Evolutionary conservation across 2,113 vertebrate genomes (phyloP).

Genomic region (Lepisosteus osseus): DNA sequence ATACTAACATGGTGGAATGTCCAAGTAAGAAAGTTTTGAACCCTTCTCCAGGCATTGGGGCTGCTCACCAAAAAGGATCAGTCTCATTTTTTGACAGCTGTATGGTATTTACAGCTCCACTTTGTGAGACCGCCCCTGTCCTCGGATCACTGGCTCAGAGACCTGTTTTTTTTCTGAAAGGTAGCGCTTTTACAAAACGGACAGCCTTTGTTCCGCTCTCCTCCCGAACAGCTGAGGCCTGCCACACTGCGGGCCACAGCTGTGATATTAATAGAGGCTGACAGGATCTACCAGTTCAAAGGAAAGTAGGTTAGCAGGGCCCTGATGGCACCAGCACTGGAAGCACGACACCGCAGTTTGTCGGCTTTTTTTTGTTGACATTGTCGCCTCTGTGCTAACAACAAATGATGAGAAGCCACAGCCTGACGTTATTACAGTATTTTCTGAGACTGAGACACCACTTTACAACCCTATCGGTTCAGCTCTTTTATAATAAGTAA

Average conservation of each 20-base stretch:
- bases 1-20: too few relatives aligned
- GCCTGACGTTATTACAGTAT: not conserved
- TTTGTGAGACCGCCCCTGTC: not conserved
- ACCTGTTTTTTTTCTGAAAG: not conserved
- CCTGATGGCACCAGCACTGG: conserved; percentile 2
- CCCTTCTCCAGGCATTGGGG: too few relatives aligned
- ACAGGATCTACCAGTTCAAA: conserved; percentile 24
- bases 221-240: not conserved
- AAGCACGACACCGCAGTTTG: conserved; percentile 2
- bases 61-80: too few relatives aligned
- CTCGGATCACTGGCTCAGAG: not conserved
- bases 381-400: conserved; percentile 1
- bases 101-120: not conserved
- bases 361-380: not conserved
- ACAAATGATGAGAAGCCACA: not conserved
- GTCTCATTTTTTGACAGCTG: too few relatives aligned
- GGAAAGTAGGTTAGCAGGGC: conserved; percentile 31
- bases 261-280: conserved; percentile 28
- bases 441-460: not conserved
- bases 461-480: not conserved
- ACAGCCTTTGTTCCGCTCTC: not conserved
- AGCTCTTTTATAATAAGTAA: not conserved
- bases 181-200: not conserved
- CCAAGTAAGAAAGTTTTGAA: too few relatives aligned
- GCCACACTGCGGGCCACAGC: not conserved